Evolutionary conservation across 2,113 vertebrate species (phyloP).

Genomic region (Chauna torquata): DNA sequence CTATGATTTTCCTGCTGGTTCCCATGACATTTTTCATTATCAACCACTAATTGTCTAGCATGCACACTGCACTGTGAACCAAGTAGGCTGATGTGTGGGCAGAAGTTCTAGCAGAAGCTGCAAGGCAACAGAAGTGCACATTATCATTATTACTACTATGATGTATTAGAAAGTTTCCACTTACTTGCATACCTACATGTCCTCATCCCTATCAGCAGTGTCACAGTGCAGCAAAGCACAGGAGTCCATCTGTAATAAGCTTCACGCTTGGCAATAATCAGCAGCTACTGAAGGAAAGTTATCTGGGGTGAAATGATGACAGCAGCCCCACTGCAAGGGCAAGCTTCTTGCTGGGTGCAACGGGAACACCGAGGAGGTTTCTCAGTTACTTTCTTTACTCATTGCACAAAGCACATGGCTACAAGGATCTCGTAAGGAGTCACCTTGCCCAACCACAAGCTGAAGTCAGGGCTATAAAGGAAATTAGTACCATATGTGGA

Average conservation of each 20-base stretch:
- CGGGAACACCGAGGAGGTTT: background rate
- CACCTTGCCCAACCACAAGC: background rate
- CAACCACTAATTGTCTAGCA: slow-evolving; percentile 78
- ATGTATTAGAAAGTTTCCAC: slow-evolving; percentile 75
- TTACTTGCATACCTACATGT: slow-evolving; percentile 65
- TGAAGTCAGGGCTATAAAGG: background rate
- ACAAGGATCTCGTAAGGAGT: background rate
- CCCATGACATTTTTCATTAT: slow-evolving; percentile 82
- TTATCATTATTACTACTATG: slow-evolving; percentile 77
- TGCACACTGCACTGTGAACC: slow-evolving; percentile 71
- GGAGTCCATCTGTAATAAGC: slow-evolving; percentile 33
- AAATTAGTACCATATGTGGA: background rate
- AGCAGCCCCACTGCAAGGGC: background rate
- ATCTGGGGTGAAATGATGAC: background rate
- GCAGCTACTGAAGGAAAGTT: background rate
- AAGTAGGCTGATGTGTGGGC: slow-evolving; percentile 78
- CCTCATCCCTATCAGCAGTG: slow-evolving; percentile 12
- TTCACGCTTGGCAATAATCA: background rate
- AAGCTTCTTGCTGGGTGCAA: background rate
- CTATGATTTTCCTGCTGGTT: slow-evolving; percentile 81
- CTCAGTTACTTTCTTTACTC: background rate
- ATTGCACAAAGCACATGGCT: background rate
- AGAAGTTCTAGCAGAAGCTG: slow-evolving; percentile 71
- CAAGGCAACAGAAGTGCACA: slow-evolving; percentile 60
- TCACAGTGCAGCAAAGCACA: background rate